Evolutionary conservation across 2,888 invertebrate species (phyloP).

Genomic region (Leptopterna dolabrata): DNA sequence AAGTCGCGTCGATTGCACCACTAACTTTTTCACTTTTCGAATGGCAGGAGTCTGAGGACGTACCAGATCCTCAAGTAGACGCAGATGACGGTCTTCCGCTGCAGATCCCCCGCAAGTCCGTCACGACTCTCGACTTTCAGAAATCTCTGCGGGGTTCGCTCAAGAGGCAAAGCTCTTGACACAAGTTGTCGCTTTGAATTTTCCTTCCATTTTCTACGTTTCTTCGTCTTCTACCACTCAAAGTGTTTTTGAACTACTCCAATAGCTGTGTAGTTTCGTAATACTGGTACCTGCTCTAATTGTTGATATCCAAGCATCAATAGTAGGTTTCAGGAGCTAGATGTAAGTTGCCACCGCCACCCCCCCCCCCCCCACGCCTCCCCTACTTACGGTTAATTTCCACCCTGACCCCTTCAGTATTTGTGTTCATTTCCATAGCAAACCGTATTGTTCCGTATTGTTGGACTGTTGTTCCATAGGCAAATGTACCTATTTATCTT

Average conservation of each 20-base stretch:
- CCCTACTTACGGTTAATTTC: too few species aligned
- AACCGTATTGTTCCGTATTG: too few species aligned
- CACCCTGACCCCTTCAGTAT: too few species aligned
- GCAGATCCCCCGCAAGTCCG: conserved; percentile 39
- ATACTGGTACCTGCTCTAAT: background rate
- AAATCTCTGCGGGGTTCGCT: conserved; percentile 28
- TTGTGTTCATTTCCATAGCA: too few species aligned
- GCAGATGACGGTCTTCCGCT: conserved; percentile 44
- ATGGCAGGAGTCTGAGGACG: background rate
- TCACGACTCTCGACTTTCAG: conserved; percentile 43
- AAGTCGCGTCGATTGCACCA: too few species aligned
- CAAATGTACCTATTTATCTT: too few species aligned
- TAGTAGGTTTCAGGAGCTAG: background rate
- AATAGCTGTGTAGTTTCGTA: background rate
- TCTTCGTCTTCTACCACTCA: conserved; percentile 12
- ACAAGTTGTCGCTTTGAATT: conserved; percentile 47
- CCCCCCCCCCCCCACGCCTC: too few species aligned
- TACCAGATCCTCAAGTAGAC: conserved; percentile 17
- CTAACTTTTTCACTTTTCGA: too few species aligned
- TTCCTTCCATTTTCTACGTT: background rate
- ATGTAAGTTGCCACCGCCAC: background rate
- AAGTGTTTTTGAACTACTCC: background rate
- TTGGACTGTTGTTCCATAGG: too few species aligned
- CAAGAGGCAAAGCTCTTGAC: conserved; percentile 49
- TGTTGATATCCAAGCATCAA: background rate